Evolutionary conservation across 2,888 invertebrate genomes (phyloP).

Genomic region (Subacronicta megacephala): DNA sequence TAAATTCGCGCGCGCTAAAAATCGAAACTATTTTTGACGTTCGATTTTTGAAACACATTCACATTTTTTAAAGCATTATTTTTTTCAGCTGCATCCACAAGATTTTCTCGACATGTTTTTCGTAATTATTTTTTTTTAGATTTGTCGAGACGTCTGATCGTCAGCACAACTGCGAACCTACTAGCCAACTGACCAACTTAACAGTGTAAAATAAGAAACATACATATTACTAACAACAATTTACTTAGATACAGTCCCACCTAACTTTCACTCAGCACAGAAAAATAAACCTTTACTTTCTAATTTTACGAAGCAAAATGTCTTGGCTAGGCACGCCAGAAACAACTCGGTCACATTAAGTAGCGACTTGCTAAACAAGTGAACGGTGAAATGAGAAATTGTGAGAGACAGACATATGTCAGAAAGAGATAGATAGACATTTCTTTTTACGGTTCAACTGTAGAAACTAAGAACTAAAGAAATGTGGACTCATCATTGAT

Average conservation of each 20-base stretch:
- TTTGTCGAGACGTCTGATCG: slow-evolving; percentile 70
- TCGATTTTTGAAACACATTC: slow-evolving; percentile 60
- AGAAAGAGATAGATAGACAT: slow-evolving; percentile 76
- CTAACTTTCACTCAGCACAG: slow-evolving; percentile 57
- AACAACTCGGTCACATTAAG: slow-evolving; percentile 74
- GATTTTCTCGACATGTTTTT: slow-evolving; percentile 79
- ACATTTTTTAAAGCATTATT: slow-evolving; percentile 69
- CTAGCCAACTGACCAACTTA: slow-evolving; percentile 89
- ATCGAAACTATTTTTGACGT: slow-evolving; percentile 45
- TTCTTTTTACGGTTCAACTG: slow-evolving; percentile 74
- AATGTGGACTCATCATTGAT: slow-evolving; percentile 44
- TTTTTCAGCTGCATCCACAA: slow-evolving; percentile 66
- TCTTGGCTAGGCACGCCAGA: slow-evolving; percentile 13
- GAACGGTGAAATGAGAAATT: slow-evolving; percentile 90
- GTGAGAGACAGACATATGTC: slow-evolving; percentile 78
- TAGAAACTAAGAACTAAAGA: slow-evolving; percentile 62
- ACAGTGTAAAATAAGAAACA: slow-evolving; percentile 88
- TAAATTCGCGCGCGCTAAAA: slow-evolving; percentile 71
- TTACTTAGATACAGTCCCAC: slow-evolving; percentile 70
- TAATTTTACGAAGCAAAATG: slow-evolving; percentile 36
- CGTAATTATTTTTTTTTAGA: slow-evolving; percentile 50
- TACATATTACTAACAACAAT: slow-evolving; percentile 77
- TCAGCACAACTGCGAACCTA: slow-evolving; percentile 77
- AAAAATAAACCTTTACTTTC: slow-evolving; percentile 41
- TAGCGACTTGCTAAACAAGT: slow-evolving; percentile 85